Percentiles rank a stretch among this genome's conserved stretches.
phyloP scores from a whole-genome alignment of 2,888 invertebrate genomes.

The Gastrophysa polygoni region DNA sequence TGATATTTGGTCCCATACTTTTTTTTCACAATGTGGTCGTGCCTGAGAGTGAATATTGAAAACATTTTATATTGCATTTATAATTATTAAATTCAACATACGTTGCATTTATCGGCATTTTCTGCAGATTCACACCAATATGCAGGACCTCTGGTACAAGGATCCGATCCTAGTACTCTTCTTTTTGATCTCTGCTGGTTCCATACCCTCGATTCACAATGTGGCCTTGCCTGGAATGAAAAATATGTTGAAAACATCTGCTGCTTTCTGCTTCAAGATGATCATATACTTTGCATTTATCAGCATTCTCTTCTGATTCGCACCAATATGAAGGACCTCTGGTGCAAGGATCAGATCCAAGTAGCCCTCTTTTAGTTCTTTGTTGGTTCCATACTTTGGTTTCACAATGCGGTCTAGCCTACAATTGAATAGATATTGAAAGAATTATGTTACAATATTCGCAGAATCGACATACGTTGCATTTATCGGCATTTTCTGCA shows the following conservation, averaged over 20 bases:
- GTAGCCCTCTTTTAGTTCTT: conserved; percentile 20
- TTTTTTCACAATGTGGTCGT: conserved; percentile 12
- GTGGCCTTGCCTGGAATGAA: conserved; percentile 48
- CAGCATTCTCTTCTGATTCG: conserved; percentile 58
- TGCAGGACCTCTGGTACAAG: conserved; percentile 76
- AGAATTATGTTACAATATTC: too few relatives aligned
- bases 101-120: conserved; percentile 54
- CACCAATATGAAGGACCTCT: conserved; percentile 83
- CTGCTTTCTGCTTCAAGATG: too few relatives aligned
- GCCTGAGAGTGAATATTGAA: conserved; percentile 11
- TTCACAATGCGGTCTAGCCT: conserved; percentile 23
- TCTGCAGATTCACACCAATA: conserved; percentile 72
- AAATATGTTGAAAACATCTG: not conserved
- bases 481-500: conserved; percentile 52
- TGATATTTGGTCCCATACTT: conserved; percentile 12
- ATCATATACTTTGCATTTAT: conserved; percentile 48
- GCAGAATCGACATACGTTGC: conserved; percentile 37
- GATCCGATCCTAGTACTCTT: conserved; percentile 15
- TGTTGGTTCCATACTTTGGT: conserved; percentile 25
- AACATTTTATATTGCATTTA: too few relatives aligned
- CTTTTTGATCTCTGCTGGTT: conserved; percentile 19
- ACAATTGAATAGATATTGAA: conserved; percentile 4
- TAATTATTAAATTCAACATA: not conserved
- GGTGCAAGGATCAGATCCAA: conserved; percentile 67
- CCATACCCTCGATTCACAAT: conserved; percentile 27